Conservation (phyloP, 2,888 invertebrate genomes). For the Cerastis rubricosa region DNA sequence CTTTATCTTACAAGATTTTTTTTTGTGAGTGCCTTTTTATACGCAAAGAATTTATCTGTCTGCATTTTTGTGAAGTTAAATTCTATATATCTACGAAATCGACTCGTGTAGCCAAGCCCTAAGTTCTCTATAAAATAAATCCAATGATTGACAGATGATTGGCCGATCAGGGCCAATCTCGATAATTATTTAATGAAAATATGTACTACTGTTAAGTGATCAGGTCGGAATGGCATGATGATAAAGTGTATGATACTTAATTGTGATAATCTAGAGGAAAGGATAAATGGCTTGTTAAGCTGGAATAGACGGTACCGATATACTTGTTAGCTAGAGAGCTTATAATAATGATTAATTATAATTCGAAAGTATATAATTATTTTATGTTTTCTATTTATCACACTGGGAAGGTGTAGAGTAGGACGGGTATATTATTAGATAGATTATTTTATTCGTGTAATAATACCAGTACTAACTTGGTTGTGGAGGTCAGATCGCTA, state of each 20-base stretch:
- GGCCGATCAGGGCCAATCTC: slow-evolving; percentile 62
- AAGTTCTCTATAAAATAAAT: slow-evolving; percentile 50
- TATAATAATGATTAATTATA: slow-evolving; percentile 11
- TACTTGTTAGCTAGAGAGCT: slow-evolving; percentile 30
- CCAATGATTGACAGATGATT: slow-evolving; percentile 62
- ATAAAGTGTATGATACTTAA: slow-evolving; percentile 57
- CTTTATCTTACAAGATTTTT: too few species aligned
- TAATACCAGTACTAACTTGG: too few species aligned
- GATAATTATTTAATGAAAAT: slow-evolving; percentile 67
- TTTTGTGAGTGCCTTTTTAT: neutral
- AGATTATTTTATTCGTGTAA: too few species aligned
- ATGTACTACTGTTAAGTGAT: slow-evolving; percentile 61
- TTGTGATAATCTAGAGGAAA: slow-evolving; percentile 59
- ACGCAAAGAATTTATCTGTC: neutral
- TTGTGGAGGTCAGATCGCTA: too few species aligned
- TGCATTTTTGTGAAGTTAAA: neutral
- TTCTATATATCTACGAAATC: neutral
- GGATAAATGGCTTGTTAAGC: slow-evolving; percentile 43
- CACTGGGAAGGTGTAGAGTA: neutral
- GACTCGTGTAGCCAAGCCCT: slow-evolving; percentile 20
- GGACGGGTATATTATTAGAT: neutral
- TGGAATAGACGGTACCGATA: neutral
- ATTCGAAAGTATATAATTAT: slow-evolving; percentile 40
- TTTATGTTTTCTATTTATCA: slow-evolving; percentile 29
- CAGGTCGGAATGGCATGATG: slow-evolving; percentile 49